phyloP scores from a whole-genome alignment of 2,797 vertebrate genomes.

The Melanotaenia boesemani region DNA sequence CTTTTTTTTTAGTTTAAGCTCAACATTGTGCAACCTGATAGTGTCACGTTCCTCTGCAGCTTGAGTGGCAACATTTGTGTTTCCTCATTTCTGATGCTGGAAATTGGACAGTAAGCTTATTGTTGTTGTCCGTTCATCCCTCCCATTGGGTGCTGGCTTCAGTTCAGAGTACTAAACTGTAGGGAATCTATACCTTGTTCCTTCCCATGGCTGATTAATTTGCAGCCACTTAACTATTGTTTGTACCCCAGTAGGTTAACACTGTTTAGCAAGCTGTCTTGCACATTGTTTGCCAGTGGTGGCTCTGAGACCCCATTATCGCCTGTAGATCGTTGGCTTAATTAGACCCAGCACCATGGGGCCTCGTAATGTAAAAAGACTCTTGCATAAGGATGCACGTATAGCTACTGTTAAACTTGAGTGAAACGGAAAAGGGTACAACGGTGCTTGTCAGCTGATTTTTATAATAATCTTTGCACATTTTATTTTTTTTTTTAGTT shows the following conservation, averaged over 20 bases:
- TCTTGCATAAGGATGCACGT: not conserved
- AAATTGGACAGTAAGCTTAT: slow-evolving; percentile 53
- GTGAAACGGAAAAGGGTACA: not conserved
- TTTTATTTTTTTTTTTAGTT: not conserved
- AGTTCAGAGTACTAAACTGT: slow-evolving; percentile 68
- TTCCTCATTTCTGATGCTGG: slow-evolving; percentile 49
- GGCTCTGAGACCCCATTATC: slow-evolving; percentile 13
- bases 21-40: not conserved
- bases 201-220: slow-evolving; percentile 31
- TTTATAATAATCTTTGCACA: not conserved
- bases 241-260: slow-evolving; percentile 12
- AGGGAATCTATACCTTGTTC: slow-evolving; percentile 35
- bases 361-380: not conserved
- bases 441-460: not conserved
- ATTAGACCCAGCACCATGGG: not conserved
- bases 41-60: slow-evolving; percentile 13
- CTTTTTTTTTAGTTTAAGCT: slow-evolving; percentile 1
- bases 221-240: slow-evolving; percentile 11
- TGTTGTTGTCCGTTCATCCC: slow-evolving; percentile 49
- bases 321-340: not conserved
- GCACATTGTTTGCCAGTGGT: slow-evolving; percentile 26
- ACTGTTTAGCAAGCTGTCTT: slow-evolving; percentile 4
- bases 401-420: slow-evolving; percentile 4
- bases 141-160: slow-evolving; percentile 32
- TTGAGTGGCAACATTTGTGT: slow-evolving; percentile 21